Evolutionary conservation across 1,140 invertebrate genomes (phyloP).

Genomic region (Brachionus calyciflorus): DNA sequence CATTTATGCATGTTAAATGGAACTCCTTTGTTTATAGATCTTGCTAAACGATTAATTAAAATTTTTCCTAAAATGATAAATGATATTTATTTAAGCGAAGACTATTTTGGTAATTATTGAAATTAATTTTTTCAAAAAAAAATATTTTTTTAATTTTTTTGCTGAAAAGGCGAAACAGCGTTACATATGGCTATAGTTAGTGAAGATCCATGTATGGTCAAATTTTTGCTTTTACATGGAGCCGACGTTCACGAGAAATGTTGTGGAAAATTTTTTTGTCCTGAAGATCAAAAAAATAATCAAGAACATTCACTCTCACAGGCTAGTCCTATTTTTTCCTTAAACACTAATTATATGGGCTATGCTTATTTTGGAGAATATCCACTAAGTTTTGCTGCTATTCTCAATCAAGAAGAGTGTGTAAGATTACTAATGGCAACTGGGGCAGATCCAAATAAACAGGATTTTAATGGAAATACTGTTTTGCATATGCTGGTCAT

Average conservation of each 20-base stretch:
- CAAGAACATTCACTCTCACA: constrained; percentile 74
- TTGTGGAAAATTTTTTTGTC: constrained; percentile 79
- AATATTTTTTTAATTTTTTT: not conserved
- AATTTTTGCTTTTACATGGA: constrained; percentile 85
- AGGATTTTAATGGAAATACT: constrained; percentile 96
- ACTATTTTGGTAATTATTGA: constrained; percentile 74
- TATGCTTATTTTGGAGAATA: constrained; percentile 97
- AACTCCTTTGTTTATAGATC: constrained; percentile 81
- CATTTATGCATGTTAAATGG: constrained; percentile 88
- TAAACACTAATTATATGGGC: constrained; percentile 88
- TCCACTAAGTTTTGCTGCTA: constrained; percentile 89
- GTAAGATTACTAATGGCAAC: constrained; percentile 86
- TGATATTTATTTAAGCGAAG: constrained; percentile 90
- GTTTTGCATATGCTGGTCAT: constrained; percentile 94
- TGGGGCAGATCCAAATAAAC: constrained; percentile 85
- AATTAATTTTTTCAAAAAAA: not conserved
- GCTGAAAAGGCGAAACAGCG: constrained; percentile 54
- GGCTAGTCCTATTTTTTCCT: constrained; percentile 81
- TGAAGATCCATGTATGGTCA: constrained; percentile 94
- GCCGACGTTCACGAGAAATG: constrained; percentile 85
- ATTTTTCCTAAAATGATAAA: constrained; percentile 92
- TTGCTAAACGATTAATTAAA: constrained; percentile 82
- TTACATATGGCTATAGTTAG: constrained; percentile 96
- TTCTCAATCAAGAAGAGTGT: constrained; percentile 92
- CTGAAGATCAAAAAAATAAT: constrained; percentile 91